Conservation (phyloP, 2,797 vertebrate genomes). For the Taenioides sp. region DNA sequence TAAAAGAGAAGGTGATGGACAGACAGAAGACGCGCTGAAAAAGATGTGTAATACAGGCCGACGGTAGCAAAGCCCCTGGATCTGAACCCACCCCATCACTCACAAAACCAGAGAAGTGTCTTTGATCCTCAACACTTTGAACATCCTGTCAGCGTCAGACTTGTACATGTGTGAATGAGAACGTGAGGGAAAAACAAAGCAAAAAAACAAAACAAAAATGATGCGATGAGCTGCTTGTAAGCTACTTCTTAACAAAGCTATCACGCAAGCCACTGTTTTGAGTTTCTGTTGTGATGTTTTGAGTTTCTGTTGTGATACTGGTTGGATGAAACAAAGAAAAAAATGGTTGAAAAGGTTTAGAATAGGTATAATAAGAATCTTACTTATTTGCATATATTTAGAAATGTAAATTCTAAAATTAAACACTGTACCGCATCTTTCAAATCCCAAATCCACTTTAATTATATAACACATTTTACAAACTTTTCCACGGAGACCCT, state of each 20-base stretch:
- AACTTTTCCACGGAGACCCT: too few relatives aligned
- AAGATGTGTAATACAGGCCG: conserved; percentile 49
- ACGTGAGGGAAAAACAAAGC: conserved; percentile 7
- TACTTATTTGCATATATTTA: background rate
- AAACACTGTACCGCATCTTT: too few relatives aligned
- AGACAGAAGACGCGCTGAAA: conserved; percentile 27
- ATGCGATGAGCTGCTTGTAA: too few relatives aligned
- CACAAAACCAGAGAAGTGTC: conserved; percentile 54
- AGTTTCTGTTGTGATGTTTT: background rate
- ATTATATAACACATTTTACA: too few relatives aligned
- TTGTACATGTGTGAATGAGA: conserved; percentile 61
- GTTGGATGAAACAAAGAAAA: background rate
- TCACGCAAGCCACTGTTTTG: background rate
- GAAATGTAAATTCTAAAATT: too few relatives aligned
- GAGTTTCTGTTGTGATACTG: too few relatives aligned
- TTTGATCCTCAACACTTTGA: conserved; percentile 80
- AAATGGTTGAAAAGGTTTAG: background rate
- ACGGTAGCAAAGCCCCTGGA: conserved; percentile 62
- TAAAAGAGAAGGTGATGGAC: conserved; percentile 27
- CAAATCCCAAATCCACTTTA: too few relatives aligned
- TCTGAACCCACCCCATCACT: conserved; percentile 63
- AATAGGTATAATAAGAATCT: background rate
- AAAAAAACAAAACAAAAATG: too few relatives aligned
- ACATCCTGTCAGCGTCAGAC: conserved; percentile 71
- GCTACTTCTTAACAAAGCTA: too few relatives aligned